Evolutionary conservation across 2,113 vertebrate genomes (phyloP).

Genomic region (Dasyurus viverrinus): DNA sequence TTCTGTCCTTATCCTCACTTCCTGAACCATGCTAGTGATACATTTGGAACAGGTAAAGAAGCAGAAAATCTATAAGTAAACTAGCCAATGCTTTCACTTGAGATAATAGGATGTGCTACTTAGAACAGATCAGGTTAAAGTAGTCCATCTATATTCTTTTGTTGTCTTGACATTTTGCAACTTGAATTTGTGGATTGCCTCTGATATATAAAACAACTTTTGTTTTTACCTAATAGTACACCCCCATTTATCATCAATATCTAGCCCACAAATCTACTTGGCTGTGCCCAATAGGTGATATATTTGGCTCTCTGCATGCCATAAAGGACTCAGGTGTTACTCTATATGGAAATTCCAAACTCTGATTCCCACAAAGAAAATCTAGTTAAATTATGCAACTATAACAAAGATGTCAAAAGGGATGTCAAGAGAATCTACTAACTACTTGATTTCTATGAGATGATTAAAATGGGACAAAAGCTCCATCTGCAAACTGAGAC

Average conservation of each 20-base stretch:
- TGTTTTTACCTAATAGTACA: constrained; percentile 82
- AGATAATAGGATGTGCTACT: background rate
- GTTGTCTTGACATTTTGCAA: background rate
- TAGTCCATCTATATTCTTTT: background rate
- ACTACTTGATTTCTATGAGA: background rate
- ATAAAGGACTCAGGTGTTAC: constrained; percentile 75
- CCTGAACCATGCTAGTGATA: background rate
- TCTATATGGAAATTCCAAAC: constrained; percentile 71
- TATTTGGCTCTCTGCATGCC: constrained; percentile 81
- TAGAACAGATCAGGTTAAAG: background rate
- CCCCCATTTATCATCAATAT: constrained; percentile 88
- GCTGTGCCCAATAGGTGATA: constrained; percentile 85
- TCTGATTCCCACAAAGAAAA: constrained; percentile 57
- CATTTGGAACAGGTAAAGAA: background rate
- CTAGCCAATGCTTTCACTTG: background rate
- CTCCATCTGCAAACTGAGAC: background rate
- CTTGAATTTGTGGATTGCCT: too few relatives aligned
- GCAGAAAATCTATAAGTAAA: background rate
- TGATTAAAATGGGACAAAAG: too few relatives aligned
- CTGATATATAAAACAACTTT: too few relatives aligned
- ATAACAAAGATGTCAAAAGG: constrained; percentile 65
- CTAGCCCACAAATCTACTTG: constrained; percentile 81
- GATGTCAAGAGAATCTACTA: constrained; percentile 48
- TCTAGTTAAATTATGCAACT: constrained; percentile 59
- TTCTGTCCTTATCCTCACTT: background rate